Evolutionary conservation across 2,888 invertebrate species (phyloP).

Genomic region (Xestia c-nigrum): DNA sequence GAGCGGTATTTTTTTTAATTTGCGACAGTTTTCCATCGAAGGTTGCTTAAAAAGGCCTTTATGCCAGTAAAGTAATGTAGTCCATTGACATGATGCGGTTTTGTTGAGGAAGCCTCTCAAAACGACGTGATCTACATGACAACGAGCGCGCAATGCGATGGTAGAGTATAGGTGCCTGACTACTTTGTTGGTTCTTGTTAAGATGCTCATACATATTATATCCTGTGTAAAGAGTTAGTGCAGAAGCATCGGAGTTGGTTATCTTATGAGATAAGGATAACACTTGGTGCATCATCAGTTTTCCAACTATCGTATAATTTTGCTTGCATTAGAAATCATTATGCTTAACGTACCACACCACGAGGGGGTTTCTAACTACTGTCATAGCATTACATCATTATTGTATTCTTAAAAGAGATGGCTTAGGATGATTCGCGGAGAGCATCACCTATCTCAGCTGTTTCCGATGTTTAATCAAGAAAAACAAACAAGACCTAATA

Average conservation of each 20-base stretch:
- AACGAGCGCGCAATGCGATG: constrained; percentile 28
- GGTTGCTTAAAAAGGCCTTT: constrained; percentile 9
- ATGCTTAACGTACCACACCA: not conserved
- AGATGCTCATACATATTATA: constrained; percentile 1
- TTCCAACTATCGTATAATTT: not conserved
- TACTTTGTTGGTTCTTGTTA: constrained; percentile 23
- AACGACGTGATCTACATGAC: constrained; percentile 25
- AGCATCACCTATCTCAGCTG: not conserved
- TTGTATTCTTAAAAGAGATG: not conserved
- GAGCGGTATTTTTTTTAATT: too few species aligned
- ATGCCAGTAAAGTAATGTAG: constrained; percentile 8
- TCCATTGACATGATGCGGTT: constrained; percentile 41
- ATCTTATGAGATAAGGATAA: not conserved
- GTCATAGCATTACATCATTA: not conserved
- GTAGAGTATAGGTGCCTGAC: too few species aligned
- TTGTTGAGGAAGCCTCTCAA: constrained; percentile 46
- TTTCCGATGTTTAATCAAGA: not conserved
- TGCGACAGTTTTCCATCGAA: not conserved
- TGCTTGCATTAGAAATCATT: not conserved
- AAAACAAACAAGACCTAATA: not conserved
- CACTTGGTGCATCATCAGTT: constrained; percentile 1
- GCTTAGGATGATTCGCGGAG: not conserved
- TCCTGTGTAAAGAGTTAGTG: not conserved
- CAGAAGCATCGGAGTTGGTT: not conserved
- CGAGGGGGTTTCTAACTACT: constrained; percentile 1